Evolutionary conservation across 2,888 invertebrate genomes (phyloP).

Genomic region (Lymantria monacha): DNA sequence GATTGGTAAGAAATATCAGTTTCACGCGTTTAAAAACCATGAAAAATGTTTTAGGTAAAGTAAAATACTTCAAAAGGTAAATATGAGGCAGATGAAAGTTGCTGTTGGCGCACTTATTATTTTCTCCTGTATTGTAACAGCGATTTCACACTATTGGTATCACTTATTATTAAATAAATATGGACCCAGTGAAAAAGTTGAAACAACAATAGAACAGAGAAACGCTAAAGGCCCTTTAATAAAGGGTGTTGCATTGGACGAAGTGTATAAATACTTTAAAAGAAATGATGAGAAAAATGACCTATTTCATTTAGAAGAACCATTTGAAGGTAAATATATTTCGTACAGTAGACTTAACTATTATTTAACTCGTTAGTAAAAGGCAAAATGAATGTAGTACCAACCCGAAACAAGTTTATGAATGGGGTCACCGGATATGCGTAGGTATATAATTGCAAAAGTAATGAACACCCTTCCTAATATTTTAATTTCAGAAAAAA

Average conservation of each 20-base stretch:
- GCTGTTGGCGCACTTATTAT: constrained; percentile 29
- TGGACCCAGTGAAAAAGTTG: neutral
- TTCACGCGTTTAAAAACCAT: neutral
- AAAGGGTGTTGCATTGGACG: constrained; percentile 46
- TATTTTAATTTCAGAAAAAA: constrained; percentile 45
- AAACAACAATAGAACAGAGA: constrained; percentile 7
- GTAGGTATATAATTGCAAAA: no score
- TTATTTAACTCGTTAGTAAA: no score
- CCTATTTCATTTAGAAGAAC: constrained; percentile 40
- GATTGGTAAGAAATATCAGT: neutral
- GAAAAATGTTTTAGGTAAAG: constrained; percentile 45
- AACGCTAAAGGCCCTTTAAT: constrained; percentile 37
- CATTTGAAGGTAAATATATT: constrained; percentile 40
- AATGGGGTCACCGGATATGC: no score
- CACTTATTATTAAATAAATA: constrained; percentile 17
- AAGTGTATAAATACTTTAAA: constrained; percentile 23
- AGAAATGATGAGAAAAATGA: constrained; percentile 1
- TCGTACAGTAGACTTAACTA: no score
- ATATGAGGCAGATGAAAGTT: constrained; percentile 48
- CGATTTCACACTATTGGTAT: constrained; percentile 47
- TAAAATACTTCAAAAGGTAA: constrained; percentile 42
- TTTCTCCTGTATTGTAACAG: constrained; percentile 39
- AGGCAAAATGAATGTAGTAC: no score
- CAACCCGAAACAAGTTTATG: no score
- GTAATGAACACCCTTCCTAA: no score